Conservation (phyloP, 2,797 vertebrate genomes). For the Heterohyrax brucei region DNA sequence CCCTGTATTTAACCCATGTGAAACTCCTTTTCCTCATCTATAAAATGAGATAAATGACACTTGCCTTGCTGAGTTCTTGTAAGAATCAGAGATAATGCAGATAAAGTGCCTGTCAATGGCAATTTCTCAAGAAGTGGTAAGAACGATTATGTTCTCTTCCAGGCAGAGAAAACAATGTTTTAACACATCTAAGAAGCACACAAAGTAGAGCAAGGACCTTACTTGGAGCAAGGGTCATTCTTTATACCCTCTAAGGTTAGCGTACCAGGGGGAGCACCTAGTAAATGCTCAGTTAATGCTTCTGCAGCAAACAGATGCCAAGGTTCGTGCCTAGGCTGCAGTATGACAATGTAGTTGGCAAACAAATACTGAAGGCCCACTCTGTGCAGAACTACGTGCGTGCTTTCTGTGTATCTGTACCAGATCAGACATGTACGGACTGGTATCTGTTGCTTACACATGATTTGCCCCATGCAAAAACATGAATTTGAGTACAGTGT, state of each 20-base stretch:
- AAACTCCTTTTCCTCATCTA: slow-evolving; percentile 4
- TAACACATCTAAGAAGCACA: slow-evolving; percentile 18
- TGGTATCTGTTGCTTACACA: neutral
- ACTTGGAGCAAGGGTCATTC: neutral
- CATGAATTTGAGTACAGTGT: neutral
- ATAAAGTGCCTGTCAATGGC: neutral
- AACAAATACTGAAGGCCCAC: neutral
- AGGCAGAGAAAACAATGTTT: neutral
- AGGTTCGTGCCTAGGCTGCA: neutral
- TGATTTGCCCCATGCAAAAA: neutral
- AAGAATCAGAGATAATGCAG: neutral
- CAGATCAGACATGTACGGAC: neutral
- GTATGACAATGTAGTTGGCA: neutral
- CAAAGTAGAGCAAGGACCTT: neutral
- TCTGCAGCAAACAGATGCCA: neutral
- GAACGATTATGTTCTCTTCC: neutral
- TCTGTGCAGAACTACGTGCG: neutral
- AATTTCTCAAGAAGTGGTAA: neutral
- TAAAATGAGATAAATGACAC: slow-evolving; percentile 34
- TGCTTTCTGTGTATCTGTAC: neutral
- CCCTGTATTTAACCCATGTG: neutral
- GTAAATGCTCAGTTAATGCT: slow-evolving; percentile 1
- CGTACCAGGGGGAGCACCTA: neutral
- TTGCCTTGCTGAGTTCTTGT: neutral
- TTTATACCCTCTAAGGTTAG: neutral